Conservation (phyloP, 2,888 invertebrate species). For the Nasonia oneida region DNA sequence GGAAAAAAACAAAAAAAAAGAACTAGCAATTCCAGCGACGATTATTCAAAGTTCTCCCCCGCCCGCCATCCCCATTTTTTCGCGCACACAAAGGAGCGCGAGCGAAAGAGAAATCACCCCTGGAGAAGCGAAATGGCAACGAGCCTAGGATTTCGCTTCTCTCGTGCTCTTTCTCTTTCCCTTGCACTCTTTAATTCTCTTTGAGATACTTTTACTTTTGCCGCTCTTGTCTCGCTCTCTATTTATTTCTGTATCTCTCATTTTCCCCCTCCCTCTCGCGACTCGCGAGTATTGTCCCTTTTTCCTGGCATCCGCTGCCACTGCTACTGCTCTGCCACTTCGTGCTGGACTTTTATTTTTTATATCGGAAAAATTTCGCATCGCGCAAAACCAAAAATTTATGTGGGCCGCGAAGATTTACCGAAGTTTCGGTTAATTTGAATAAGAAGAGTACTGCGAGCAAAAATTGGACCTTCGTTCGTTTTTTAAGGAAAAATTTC, state of each 20-base stretch:
- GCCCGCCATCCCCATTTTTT: conserved; percentile 48
- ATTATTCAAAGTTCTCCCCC: conserved; percentile 60
- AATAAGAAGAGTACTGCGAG: background rate
- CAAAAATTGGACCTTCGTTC: background rate
- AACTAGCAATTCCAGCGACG: conserved; percentile 61
- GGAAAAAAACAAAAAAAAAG: conserved; percentile 36
- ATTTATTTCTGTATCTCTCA: conserved; percentile 49
- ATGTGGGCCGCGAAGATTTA: conserved; percentile 19
- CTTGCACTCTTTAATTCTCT: conserved; percentile 57
- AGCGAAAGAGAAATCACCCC: conserved; percentile 60
- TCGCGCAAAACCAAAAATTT: conserved; percentile 45
- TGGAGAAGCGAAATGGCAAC: conserved; percentile 56
- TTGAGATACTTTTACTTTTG: conserved; percentile 58
- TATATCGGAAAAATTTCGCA: conserved; percentile 42
- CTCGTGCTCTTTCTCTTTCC: conserved; percentile 17
- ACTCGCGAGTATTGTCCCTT: background rate
- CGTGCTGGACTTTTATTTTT: conserved; percentile 21
- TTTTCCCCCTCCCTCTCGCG: background rate
- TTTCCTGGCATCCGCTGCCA: background rate
- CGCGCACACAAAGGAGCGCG: conserved; percentile 58
- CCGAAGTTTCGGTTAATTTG: conserved; percentile 33
- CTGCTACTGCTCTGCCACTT: background rate
- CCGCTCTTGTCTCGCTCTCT: conserved; percentile 26
- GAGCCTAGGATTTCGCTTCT: conserved; percentile 51
- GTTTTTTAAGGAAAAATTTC: background rate